Conservation (phyloP, 2,113 vertebrate species). For the Gopherus flavomarginatus region DNA sequence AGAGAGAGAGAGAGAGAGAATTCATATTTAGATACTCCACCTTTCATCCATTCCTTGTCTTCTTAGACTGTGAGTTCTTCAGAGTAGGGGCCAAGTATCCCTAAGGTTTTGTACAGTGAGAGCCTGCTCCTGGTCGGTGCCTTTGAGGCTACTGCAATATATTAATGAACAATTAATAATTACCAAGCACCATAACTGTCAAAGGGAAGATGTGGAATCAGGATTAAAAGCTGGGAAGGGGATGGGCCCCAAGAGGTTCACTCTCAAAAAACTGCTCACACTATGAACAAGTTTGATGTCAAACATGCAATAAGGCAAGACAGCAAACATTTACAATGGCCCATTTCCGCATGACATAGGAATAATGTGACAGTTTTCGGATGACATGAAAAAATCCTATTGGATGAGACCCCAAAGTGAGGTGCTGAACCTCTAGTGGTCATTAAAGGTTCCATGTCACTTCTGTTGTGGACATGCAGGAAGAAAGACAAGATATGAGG, state of each 20-base stretch:
- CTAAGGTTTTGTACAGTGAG: neutral
- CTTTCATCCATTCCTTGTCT: neutral
- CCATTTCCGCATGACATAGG: neutral
- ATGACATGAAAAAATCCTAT: neutral
- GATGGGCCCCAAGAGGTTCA: neutral
- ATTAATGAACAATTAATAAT: neutral
- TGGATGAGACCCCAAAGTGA: neutral
- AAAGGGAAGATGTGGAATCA: neutral
- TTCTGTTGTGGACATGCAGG: neutral
- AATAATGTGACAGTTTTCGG: neutral
- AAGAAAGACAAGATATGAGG: neutral
- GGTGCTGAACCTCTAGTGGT: neutral
- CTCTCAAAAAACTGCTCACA: neutral
- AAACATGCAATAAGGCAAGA: neutral
- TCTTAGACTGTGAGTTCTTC: neutral
- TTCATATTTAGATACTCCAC: neutral
- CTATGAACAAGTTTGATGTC: neutral
- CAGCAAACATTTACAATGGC: neutral
- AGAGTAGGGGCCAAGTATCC: neutral
- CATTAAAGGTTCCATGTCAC: neutral
- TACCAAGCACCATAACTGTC: neutral
- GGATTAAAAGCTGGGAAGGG: neutral
- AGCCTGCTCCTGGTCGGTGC: neutral
- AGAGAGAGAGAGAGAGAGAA: neutral
- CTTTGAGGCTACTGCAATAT: neutral